phyloP scores from a whole-genome alignment of 2,797 vertebrate species.

The Oophaga sylvatica region DNA sequence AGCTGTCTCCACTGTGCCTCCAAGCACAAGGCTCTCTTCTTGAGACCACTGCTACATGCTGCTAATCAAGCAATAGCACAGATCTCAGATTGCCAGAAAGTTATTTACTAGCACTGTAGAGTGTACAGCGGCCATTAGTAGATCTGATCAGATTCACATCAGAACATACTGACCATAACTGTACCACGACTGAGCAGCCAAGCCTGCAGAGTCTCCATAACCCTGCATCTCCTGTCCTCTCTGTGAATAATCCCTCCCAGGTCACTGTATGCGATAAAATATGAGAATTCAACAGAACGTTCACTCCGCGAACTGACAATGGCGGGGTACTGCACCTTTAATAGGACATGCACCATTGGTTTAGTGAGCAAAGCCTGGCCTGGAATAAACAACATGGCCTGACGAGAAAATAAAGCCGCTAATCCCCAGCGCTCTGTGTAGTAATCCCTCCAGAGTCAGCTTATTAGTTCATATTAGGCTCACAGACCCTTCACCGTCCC shows the following conservation, averaged over 20 bases:
- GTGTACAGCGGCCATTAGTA: background rate
- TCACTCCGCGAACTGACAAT: background rate
- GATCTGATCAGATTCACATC: too few relatives aligned
- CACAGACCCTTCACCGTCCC: constrained; percentile 70
- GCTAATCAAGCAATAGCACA: too few relatives aligned
- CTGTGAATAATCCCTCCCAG: too few relatives aligned
- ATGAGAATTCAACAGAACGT: background rate
- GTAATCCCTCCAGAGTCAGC: constrained; percentile 74
- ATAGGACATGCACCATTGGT: background rate
- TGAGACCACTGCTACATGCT: too few relatives aligned
- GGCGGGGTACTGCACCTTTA: constrained; percentile 1
- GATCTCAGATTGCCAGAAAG: too few relatives aligned
- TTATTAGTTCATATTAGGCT: constrained; percentile 79
- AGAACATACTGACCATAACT: too few relatives aligned
- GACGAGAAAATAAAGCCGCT: constrained; percentile 75
- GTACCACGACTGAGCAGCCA: too few relatives aligned
- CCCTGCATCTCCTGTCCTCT: too few relatives aligned
- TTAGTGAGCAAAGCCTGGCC: constrained; percentile 29
- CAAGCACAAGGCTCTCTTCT: too few relatives aligned
- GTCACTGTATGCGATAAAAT: too few relatives aligned
- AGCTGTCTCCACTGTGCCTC: too few relatives aligned
- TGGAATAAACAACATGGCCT: constrained; percentile 48
- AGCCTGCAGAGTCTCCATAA: too few relatives aligned
- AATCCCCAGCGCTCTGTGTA: constrained; percentile 75
- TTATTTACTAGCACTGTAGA: background rate